Conservation (phyloP, 2,888 invertebrate genomes). For the Masnerella sp. region DNA sequence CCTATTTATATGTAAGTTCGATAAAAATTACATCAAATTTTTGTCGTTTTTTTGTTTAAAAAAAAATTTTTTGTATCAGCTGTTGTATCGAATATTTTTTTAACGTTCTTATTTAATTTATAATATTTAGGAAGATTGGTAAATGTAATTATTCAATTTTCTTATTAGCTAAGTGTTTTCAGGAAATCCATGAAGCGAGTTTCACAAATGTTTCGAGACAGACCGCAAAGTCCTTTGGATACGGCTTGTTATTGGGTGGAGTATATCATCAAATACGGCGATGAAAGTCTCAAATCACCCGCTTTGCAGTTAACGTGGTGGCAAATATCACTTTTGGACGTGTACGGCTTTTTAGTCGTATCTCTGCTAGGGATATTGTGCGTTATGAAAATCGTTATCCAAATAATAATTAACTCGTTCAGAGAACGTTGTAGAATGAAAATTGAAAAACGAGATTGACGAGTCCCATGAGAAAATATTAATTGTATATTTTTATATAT, state of each 20-base stretch:
- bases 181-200: constrained; percentile 40
- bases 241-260: constrained; percentile 71
- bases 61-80: too few relatives aligned
- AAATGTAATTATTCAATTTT: too few relatives aligned
- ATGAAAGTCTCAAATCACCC: constrained; percentile 66
- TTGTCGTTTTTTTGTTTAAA: too few relatives aligned
- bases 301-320: constrained; percentile 71
- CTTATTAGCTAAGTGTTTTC: too few relatives aligned
- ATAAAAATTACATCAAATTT: background rate
- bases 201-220: constrained; percentile 68
- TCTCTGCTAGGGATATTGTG: constrained; percentile 17
- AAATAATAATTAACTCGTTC: background rate
- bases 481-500: too few relatives aligned
- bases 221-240: constrained; percentile 67
- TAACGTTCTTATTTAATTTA: too few relatives aligned
- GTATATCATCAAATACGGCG: constrained; percentile 68
- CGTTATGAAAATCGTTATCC: constrained; percentile 21
- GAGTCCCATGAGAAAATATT: too few relatives aligned
- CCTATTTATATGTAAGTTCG: constrained; percentile 67
- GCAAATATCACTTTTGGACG: constrained; percentile 69
- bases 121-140: too few relatives aligned
- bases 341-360: constrained; percentile 57
- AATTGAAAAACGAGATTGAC: background rate
- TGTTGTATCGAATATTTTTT: too few relatives aligned
- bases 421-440: background rate